Conservation (phyloP, 1,140 invertebrate species). For the Pachyrhynchus sulphureomaculatus region DNA sequence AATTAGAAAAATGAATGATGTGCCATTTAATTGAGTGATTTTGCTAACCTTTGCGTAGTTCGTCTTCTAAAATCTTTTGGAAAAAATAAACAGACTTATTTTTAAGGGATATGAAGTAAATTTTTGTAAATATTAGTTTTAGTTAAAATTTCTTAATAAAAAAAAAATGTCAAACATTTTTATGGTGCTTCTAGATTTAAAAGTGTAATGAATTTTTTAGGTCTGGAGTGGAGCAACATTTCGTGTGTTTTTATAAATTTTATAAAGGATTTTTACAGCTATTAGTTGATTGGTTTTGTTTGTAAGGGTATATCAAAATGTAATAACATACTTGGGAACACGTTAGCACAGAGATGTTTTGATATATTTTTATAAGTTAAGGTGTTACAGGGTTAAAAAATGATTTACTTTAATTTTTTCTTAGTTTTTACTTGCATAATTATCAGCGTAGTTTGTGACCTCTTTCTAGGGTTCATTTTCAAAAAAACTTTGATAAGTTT, state of each 20-base stretch:
- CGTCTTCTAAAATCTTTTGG: constrained; percentile 4
- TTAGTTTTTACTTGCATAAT: constrained; percentile 4
- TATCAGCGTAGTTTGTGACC: too few relatives aligned
- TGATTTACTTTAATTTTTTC: constrained; percentile 22
- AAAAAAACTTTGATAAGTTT: too few relatives aligned
- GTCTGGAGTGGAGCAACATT: constrained; percentile 39
- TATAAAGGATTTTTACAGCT: constrained; percentile 26
- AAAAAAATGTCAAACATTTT: constrained; percentile 45
- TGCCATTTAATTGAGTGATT: constrained; percentile 34
- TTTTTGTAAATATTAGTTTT: constrained; percentile 33
- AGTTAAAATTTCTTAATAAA: constrained; percentile 35
- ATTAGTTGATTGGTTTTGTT: constrained; percentile 10
- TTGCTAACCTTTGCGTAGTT: constrained; percentile 18
- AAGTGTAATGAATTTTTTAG: constrained; percentile 33
- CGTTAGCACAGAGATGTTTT: constrained; percentile 11
- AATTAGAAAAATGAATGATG: constrained; percentile 19
- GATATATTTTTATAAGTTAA: constrained; percentile 6
- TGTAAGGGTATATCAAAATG: constrained; percentile 7
- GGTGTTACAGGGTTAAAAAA: constrained; percentile 20
- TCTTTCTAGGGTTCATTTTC: too few relatives aligned
- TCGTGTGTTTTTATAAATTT: constrained; percentile 45
- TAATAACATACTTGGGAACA: neutral
- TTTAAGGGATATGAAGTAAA: constrained; percentile 1
- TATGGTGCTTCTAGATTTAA: constrained; percentile 45
- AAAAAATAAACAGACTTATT: constrained; percentile 6